Conservation (phyloP, 1,140 invertebrate genomes). For the Drosophila nannoptera region DNA sequence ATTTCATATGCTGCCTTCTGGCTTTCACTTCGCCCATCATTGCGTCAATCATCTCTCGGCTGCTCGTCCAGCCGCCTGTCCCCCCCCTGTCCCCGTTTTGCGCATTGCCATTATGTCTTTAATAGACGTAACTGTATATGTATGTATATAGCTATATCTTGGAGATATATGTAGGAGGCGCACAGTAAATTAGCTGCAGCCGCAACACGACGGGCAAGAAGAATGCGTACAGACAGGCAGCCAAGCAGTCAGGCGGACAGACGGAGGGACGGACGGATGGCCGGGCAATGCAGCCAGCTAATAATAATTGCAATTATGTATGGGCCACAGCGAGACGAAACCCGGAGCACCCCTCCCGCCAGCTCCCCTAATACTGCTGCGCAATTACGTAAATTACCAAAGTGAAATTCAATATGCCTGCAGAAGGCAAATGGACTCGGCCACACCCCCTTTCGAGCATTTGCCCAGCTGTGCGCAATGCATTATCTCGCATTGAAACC, state of each 20-base stretch:
- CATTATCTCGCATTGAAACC: conserved; percentile 44
- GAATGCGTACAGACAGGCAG: conserved; percentile 11
- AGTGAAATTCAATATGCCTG: conserved; percentile 68
- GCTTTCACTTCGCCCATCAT: neutral
- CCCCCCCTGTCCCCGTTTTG: conserved; percentile 1
- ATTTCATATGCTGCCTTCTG: neutral
- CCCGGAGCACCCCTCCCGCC: neutral
- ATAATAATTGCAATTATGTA: conserved; percentile 57
- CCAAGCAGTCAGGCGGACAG: too few species aligned
- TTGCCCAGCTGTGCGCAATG: conserved; percentile 10
- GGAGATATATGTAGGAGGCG: neutral
- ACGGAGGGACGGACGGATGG: too few species aligned
- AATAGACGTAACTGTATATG: too few species aligned
- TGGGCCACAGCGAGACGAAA: conserved; percentile 14
- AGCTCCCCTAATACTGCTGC: conserved; percentile 46
- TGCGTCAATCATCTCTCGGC: neutral
- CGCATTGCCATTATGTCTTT: conserved; percentile 13
- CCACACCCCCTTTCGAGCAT: neutral
- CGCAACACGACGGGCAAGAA: conserved; percentile 13
- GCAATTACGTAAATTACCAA: conserved; percentile 71
- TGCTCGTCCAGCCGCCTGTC: neutral
- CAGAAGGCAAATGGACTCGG: conserved; percentile 35
- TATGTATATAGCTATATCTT: neutral
- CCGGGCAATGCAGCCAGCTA: conserved; percentile 26
- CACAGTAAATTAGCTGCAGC: conserved; percentile 6